phyloP scores from a whole-genome alignment of 2,888 invertebrate species.

The Epistrophella euchroma region DNA sequence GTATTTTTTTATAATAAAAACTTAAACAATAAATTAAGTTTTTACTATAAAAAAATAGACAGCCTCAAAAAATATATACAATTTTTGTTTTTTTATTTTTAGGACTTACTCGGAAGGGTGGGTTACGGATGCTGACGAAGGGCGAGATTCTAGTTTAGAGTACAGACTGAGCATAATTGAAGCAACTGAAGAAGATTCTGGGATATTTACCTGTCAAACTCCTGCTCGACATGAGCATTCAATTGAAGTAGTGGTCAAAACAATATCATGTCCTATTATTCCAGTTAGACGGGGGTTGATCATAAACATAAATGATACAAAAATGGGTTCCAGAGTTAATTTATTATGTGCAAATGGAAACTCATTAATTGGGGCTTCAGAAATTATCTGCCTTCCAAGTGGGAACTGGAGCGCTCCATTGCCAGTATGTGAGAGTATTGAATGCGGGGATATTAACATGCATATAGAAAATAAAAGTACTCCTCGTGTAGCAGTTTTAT shows the following conservation, averaged over 20 bases:
- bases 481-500: constrained; percentile 89
- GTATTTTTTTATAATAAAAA: no score
- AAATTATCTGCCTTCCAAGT: constrained; percentile 91
- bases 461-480: constrained; percentile 86
- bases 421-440: constrained; percentile 93
- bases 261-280: constrained; percentile 91
- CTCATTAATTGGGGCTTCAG: constrained; percentile 90
- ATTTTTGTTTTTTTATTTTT: background rate
- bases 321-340: constrained; percentile 89
- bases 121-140: constrained; percentile 89
- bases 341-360: constrained; percentile 93
- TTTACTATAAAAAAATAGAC: no score
- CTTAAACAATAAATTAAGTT: no score
- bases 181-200: constrained; percentile 93
- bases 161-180: constrained; percentile 92
- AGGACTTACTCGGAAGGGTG: constrained; percentile 91
- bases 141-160: constrained; percentile 91
- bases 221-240: constrained; percentile 92
- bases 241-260: constrained; percentile 91
- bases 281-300: constrained; percentile 90
- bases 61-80: no score
- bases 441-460: constrained; percentile 90
- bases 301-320: constrained; percentile 89
- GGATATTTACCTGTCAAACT: constrained; percentile 92
- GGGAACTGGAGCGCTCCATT: constrained; percentile 94